A percentile compares a stretch with the other conserved stretches of the same genome.
These are phyloP conservation scores for Anhinga rufa DNA, from an alignment of 2,113 vertebrate species.

Conservation along the genomic window DNA sequence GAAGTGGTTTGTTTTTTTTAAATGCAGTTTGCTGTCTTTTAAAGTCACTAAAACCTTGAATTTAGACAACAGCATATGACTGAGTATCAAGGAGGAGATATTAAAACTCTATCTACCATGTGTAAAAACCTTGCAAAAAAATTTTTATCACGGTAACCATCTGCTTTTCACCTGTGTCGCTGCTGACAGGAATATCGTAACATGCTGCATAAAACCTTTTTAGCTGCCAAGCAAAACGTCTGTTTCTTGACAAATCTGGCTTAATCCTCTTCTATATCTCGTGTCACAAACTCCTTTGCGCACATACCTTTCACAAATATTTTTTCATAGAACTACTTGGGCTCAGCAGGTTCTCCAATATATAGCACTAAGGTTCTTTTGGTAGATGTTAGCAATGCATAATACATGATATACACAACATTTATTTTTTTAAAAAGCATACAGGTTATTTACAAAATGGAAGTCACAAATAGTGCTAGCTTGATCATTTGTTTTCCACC, in stretches of 20 bases:
- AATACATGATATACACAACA: not conserved
- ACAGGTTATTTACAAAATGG: not conserved
- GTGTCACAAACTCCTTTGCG: not conserved
- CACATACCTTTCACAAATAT: slow-evolving; percentile 17
- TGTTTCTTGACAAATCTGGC: slow-evolving; percentile 47
- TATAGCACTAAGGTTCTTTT: not conserved
- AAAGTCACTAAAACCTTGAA: not conserved
- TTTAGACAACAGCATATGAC: slow-evolving; percentile 15
- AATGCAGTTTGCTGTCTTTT: not conserved
- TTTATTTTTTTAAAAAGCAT: not conserved
- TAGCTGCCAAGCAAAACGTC: slow-evolving; percentile 42
- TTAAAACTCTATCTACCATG: not conserved
- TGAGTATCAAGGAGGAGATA: not conserved
- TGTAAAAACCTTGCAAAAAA: not conserved
- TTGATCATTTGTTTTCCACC: not conserved
- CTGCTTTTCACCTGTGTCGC: slow-evolving; percentile 14
- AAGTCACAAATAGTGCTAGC: not conserved
- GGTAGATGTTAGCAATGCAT: not conserved
- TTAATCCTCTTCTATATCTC: slow-evolving; percentile 20
- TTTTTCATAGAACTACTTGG: slow-evolving; percentile 15
- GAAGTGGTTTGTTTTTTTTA: not conserved
- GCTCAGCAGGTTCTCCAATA: slow-evolving; percentile 1
- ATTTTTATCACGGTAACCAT: slow-evolving; percentile 2
- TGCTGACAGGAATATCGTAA: slow-evolving; percentile 30
- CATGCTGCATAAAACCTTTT: slow-evolving; percentile 26